Conservation (phyloP, 1,140 invertebrate species). For the Psilanteris sp. region DNA sequence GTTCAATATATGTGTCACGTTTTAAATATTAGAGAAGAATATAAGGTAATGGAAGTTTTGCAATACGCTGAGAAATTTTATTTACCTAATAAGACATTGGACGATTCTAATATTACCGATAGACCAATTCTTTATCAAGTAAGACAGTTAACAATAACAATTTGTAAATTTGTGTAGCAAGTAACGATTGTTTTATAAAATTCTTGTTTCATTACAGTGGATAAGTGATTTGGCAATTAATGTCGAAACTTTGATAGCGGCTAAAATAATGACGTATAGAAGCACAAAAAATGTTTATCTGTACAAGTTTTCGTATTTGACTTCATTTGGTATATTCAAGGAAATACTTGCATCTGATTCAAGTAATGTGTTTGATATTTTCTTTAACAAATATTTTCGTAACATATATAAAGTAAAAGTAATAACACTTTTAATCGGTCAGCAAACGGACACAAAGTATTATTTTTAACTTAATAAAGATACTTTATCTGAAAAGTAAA, state of each 20-base stretch:
- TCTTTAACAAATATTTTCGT: too few relatives aligned
- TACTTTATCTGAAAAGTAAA: too few relatives aligned
- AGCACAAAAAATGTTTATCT: conserved; percentile 70
- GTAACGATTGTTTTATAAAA: neutral
- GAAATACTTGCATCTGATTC: conserved; percentile 58
- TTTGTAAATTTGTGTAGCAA: neutral
- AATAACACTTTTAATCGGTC: too few relatives aligned
- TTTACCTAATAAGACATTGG: conserved; percentile 78
- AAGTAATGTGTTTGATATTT: conserved; percentile 62
- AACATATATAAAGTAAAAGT: too few relatives aligned
- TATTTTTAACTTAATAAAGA: too few relatives aligned
- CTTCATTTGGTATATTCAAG: conserved; percentile 70
- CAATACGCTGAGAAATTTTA: conserved; percentile 81
- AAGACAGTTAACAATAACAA: neutral
- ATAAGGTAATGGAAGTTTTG: conserved; percentile 4
- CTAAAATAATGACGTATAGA: conserved; percentile 66
- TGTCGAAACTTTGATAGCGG: conserved; percentile 57
- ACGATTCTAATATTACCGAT: conserved; percentile 1
- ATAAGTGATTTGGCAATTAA: conserved; percentile 68
- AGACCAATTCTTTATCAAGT: neutral
- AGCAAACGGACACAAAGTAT: too few relatives aligned
- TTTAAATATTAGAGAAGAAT: conserved; percentile 14
- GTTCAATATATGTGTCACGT: conserved; percentile 34
- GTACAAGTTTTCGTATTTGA: conserved; percentile 70
- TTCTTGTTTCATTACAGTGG: conserved; percentile 54